Percentiles rank a stretch among this genome's conserved stretches.
Conservation (phyloP, 2,797 vertebrate species). For the Eupleurogrammus muticus region DNA sequence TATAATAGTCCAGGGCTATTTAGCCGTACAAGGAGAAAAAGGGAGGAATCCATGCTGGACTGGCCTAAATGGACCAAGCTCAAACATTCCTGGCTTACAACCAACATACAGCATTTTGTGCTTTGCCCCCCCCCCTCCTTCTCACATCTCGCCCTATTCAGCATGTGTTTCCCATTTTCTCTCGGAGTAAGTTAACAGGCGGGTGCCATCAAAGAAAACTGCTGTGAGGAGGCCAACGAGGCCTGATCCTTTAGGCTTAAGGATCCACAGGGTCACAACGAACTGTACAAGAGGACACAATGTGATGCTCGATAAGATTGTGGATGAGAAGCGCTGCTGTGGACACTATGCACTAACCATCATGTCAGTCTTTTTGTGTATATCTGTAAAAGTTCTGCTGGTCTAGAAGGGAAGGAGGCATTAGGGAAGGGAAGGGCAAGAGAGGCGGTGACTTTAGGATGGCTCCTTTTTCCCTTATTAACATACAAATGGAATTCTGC, state of each 20-base stretch:
- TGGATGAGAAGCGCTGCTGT: conserved; percentile 16
- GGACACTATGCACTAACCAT: conserved; percentile 10
- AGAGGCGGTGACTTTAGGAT: conserved; percentile 61
- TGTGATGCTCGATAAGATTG: conserved; percentile 12
- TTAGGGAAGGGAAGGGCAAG: conserved; percentile 38
- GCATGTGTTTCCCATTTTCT: conserved; percentile 80
- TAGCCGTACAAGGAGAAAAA: conserved; percentile 75
- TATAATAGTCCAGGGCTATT: conserved; percentile 54
- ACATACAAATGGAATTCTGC: conserved; percentile 88
- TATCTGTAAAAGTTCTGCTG: conserved; percentile 20
- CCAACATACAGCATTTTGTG: conserved; percentile 65
- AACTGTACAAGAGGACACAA: conserved; percentile 20
- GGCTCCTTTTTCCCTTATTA: conserved; percentile 81
- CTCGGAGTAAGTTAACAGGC: conserved; percentile 70
- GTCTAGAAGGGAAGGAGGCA: conserved; percentile 22
- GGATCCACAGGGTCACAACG: conserved; percentile 57
- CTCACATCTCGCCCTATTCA: conserved; percentile 64
- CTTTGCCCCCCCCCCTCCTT: conserved; percentile 19
- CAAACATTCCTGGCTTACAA: conserved; percentile 75
- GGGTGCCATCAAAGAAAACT: conserved; percentile 73
- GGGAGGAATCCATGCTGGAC: conserved; percentile 68
- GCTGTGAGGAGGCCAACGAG: conserved; percentile 47
- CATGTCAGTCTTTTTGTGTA: conserved; percentile 25
- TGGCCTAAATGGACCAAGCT: conserved; percentile 66
- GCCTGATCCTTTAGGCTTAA: conserved; percentile 47